Base-by-base conservation (phyloP, 2,888 invertebrate species). In the Augochlorella aurata region DNA sequence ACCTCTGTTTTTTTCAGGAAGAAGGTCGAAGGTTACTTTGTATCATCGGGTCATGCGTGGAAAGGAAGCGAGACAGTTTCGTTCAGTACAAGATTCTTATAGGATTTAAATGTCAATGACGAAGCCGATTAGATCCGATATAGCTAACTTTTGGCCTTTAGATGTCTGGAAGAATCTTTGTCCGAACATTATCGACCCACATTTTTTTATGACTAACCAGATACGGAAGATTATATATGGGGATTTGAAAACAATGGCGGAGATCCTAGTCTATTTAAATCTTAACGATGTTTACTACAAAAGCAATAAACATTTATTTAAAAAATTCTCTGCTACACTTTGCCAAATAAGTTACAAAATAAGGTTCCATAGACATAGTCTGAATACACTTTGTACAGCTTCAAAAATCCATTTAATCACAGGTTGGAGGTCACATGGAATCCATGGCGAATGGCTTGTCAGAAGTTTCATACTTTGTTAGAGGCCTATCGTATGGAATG, bases 401-500 rank as follows among this genome's bases (percentile, higher is more conserved):
- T 24, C 21, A n/a, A 58, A 24, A 0, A 5, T 29, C 38, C 73
- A 73, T 54, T 76, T 73, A 80, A 24, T 78, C 85, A 66, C 61
- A 44, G 8, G 65, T 72, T 1, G 1, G 9, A 66, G 5, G 5
- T 38, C 38, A 38, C 38, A 96, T 92, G 85, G 95, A 95, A 80
- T 96, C 96, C 67, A 94, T 94, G 0, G 96, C 94, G 94, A 96
- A 97, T 0, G 97, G 97, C 18, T 94, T 95, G 94, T 97, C 97
- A 63, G 94, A 95, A 0, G 94, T 90, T 0, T 94, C 94, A 91
- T 98, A 98, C 21, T 96, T 96, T 0, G 95, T 95, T 0, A 97
- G 95, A 0, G 98, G 98, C 18, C 98, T 93, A 93, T 98, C 98
- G 92, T 97, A 98, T 0, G 98, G 97, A 76, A 98, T 93, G 0